phyloP scores from a whole-genome alignment of 2,797 vertebrate species.

The Eulemur coronatus region DNA sequence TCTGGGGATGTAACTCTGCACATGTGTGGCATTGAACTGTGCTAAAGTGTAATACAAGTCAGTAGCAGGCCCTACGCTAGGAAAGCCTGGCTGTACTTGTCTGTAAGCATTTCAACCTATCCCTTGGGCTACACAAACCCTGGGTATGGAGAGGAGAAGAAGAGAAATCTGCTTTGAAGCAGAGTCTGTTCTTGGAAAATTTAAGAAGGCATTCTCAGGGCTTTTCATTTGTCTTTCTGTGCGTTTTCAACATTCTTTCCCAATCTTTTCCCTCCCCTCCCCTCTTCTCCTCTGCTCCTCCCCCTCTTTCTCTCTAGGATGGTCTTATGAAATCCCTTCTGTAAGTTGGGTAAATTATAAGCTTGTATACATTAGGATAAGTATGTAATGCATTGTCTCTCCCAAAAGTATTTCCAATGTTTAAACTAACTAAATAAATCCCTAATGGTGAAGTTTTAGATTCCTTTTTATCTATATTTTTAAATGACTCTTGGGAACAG shows the following conservation, averaged over 20 bases:
- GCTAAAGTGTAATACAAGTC: not conserved
- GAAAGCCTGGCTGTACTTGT: not conserved
- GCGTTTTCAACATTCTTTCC: not conserved
- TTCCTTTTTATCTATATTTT: not conserved
- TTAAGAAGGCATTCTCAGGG: not conserved
- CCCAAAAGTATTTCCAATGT: not conserved
- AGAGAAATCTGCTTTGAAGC: not conserved
- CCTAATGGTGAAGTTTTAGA: not conserved
- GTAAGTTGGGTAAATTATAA: not conserved
- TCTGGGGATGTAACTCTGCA: not conserved
- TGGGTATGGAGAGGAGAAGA: not conserved
- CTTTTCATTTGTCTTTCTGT: not conserved
- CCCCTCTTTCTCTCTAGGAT: not conserved
- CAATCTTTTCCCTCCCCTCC: not conserved
- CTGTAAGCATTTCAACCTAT: not conserved
- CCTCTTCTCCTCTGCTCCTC: accelerated
- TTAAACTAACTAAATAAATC: not conserved
- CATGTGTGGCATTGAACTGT: not conserved
- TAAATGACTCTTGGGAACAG: not conserved
- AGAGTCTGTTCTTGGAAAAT: not conserved
- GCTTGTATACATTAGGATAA: not conserved
- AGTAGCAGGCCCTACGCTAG: not conserved
- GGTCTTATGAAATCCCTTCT: not conserved
- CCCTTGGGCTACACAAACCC: not conserved
- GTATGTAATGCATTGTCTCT: not conserved